Percentiles rank a stretch among this genome's conserved stretches.
These are phyloP conservation scores for Brachionus manjavacas DNA, from an alignment of 1,140 invertebrate genomes.

Conservation along the genomic window DNA sequence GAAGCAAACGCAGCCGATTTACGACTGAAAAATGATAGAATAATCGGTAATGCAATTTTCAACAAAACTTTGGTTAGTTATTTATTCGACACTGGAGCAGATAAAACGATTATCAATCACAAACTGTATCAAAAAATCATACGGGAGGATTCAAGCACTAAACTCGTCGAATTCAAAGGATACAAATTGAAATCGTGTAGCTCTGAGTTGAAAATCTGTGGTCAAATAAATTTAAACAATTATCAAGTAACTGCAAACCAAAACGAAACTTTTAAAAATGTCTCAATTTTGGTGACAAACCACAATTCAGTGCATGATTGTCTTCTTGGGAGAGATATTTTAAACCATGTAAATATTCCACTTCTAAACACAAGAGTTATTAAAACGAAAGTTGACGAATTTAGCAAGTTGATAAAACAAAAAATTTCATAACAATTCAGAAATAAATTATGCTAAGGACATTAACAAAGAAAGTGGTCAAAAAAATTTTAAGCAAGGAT, in stretches of 20 bases:
- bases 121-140: conserved; percentile 9
- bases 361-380: background rate
- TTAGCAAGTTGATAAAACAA: conserved; percentile 6
- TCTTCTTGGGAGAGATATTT: background rate
- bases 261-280: conserved; percentile 14
- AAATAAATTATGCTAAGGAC: background rate
- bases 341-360: background rate
- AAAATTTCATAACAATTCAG: background rate
- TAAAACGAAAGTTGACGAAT: conserved; percentile 7
- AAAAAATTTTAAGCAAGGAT: background rate
- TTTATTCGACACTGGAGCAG: background rate
- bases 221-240: conserved; percentile 28
- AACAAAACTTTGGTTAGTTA: background rate
- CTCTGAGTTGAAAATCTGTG: conserved; percentile 11
- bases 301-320: background rate
- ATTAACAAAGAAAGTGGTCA: background rate
- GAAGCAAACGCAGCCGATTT: background rate
- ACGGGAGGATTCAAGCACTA: background rate
- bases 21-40: background rate
- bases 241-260: background rate
- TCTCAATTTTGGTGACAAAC: conserved; percentile 3
- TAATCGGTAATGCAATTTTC: conserved; percentile 9
- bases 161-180: conserved; percentile 1
- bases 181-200: conserved; percentile 4
- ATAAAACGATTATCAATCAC: conserved; percentile 18